Evolutionary conservation across 2,113 vertebrate species (phyloP).

Genomic region (Daphoenositta chrysoptera): DNA sequence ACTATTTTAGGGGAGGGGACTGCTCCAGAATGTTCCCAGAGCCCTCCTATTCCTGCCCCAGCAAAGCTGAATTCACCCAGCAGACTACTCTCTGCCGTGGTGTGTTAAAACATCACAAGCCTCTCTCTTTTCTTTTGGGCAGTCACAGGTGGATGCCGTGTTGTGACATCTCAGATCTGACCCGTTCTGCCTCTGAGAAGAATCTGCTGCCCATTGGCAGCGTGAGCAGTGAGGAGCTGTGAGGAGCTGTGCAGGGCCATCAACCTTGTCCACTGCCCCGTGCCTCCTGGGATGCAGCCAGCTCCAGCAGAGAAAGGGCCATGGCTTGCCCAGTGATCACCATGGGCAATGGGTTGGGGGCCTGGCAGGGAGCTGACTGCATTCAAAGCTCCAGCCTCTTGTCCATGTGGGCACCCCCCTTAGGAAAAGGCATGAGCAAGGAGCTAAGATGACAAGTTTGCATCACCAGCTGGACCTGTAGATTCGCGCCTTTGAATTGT

Average conservation of each 20-base stretch:
- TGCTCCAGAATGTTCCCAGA: neutral
- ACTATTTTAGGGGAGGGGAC: neutral
- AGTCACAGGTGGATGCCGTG: rapidly evolving
- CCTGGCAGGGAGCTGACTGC: rapidly evolving
- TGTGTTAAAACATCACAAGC: neutral
- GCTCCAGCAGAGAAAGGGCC: rapidly evolving
- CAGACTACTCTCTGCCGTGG: neutral
- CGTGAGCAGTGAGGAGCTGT: rapidly evolving
- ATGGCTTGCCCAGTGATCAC: rapidly evolving
- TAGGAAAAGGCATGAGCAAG: neutral
- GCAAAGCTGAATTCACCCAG: neutral
- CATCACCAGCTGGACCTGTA: neutral
- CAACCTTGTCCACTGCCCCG: rapidly evolving
- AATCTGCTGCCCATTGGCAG: rapidly evolving
- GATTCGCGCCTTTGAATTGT: neutral
- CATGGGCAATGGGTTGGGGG: neutral
- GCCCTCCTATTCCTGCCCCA: neutral
- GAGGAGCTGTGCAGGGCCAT: neutral
- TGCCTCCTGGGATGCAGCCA: neutral
- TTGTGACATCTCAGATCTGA: neutral
- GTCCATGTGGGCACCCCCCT: rapidly evolving
- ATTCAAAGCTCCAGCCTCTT: neutral
- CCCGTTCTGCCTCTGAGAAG: rapidly evolving
- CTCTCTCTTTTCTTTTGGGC: neutral
- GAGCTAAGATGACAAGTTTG: neutral